A percentile compares a stretch with the other conserved stretches of the same genome.
Evolutionary conservation across 2,113 vertebrate species (phyloP).

Genomic region (Sceloporus tristichus): DNA sequence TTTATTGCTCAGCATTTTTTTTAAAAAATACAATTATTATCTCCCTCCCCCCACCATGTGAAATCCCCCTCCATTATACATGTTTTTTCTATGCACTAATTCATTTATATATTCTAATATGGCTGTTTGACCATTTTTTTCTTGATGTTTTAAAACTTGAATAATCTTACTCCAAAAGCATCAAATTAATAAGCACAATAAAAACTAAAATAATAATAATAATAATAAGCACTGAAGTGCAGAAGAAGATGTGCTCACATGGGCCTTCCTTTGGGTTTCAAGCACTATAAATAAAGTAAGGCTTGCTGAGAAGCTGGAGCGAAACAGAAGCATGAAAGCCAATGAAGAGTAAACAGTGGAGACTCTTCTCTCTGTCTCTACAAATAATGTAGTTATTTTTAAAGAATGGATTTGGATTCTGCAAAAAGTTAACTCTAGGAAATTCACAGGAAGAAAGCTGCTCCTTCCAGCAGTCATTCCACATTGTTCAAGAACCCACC

Average conservation of each 20-base stretch:
- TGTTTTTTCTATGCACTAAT: slow-evolving; percentile 47
- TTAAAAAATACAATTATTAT: slow-evolving; percentile 55
- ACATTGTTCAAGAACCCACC: not conserved
- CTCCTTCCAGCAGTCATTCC: not conserved
- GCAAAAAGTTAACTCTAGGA: not conserved
- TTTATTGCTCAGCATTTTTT: slow-evolving; percentile 58
- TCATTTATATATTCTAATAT: slow-evolving; percentile 59
- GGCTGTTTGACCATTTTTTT: slow-evolving; percentile 61
- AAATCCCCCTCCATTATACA: slow-evolving; percentile 9
- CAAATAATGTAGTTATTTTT: not conserved
- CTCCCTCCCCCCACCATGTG: slow-evolving; percentile 29
- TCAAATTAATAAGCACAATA: slow-evolving; percentile 32
- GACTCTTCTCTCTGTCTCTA: not conserved
- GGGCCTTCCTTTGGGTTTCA: slow-evolving; percentile 19
- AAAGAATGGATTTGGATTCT: not conserved
- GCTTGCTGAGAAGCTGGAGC: not conserved
- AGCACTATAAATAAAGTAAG: slow-evolving; percentile 19
- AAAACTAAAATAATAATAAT: too few relatives aligned
- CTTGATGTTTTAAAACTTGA: slow-evolving; percentile 58
- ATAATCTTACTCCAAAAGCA: slow-evolving; percentile 69
- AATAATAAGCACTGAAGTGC: slow-evolving; percentile 11
- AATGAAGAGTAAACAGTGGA: not conserved
- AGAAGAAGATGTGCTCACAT: slow-evolving; percentile 6
- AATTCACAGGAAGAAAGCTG: not conserved
- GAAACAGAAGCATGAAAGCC: not conserved